Conservation (phyloP, 2,113 vertebrate genomes). For the Larimichthys crocea region DNA sequence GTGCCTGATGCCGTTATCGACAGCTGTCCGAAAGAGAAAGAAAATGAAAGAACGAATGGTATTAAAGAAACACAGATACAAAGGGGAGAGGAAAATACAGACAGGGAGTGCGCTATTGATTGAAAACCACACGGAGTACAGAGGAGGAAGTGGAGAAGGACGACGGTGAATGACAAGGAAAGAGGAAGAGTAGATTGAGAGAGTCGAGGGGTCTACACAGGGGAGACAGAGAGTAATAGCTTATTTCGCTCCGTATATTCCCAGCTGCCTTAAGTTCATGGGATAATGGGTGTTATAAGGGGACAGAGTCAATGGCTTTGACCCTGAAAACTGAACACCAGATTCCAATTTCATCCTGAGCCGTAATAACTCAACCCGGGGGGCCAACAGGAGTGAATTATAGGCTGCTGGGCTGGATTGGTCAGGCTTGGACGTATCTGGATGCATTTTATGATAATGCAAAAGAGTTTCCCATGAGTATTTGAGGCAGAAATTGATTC, state of each 20-base stretch:
- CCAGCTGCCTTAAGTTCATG: background rate
- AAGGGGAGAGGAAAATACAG: background rate
- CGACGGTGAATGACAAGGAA: background rate
- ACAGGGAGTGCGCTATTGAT: background rate
- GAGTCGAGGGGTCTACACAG: background rate
- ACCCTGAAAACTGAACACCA: background rate
- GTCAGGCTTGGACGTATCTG: background rate
- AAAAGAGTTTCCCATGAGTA: background rate
- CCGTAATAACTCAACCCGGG: background rate
- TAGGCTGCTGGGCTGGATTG: background rate
- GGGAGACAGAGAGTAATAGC: slow-evolving; percentile 1
- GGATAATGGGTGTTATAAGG: slow-evolving; percentile 1
- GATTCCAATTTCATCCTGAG: slow-evolving; percentile 3
- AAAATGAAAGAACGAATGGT: background rate
- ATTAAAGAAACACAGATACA: background rate
- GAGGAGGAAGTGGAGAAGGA: background rate
- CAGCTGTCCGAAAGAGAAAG: background rate
- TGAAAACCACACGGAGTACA: background rate
- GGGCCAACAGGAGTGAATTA: background rate
- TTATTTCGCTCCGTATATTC: slow-evolving; percentile 11
- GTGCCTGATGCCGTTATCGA: background rate
- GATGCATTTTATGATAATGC: background rate
- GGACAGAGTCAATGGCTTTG: slow-evolving; percentile 8
- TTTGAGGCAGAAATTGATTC: background rate
- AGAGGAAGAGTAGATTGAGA: background rate